Evolutionary conservation across 2,797 vertebrate species (phyloP).

Genomic region (Siniperca undulata): DNA sequence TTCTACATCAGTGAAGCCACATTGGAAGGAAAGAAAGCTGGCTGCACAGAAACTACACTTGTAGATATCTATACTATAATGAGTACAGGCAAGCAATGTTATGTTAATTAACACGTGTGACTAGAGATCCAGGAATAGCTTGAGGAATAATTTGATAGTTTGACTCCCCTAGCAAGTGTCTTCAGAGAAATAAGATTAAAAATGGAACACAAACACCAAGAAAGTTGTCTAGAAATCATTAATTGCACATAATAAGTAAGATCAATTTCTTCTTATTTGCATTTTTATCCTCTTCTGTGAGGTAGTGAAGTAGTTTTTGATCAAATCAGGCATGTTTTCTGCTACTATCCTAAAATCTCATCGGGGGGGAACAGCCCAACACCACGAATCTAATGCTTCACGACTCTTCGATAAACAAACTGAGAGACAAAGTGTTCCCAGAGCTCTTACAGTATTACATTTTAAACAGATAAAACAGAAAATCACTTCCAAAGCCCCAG

Average conservation of each 20-base stretch:
- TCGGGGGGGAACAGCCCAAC: slow-evolving; percentile 2
- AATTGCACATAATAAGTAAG: background rate
- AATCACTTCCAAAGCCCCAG: slow-evolving; percentile 68
- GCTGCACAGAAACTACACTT: background rate
- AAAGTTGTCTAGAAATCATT: slow-evolving; percentile 13
- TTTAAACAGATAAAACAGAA: slow-evolving; percentile 75
- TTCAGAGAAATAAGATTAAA: slow-evolving; percentile 34
- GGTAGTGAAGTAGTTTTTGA: background rate
- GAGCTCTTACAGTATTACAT: slow-evolving; percentile 53
- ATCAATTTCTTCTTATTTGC: background rate
- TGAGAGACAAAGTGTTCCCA: slow-evolving; percentile 40
- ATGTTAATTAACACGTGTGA: slow-evolving; percentile 49
- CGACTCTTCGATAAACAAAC: slow-evolving; percentile 5
- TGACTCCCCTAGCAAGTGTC: slow-evolving; percentile 14
- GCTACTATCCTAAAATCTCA: slow-evolving; percentile 9
- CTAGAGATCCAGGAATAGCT: slow-evolving; percentile 32
- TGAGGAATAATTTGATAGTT: slow-evolving; percentile 44
- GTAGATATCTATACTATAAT: slow-evolving; percentile 6
- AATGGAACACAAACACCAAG: slow-evolving; percentile 15
- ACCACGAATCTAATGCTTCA: background rate
- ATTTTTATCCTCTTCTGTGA: background rate
- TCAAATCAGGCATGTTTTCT: slow-evolving; percentile 13
- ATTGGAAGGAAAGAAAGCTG: background rate
- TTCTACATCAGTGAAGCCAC: background rate
- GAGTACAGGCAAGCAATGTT: slow-evolving; percentile 29